Conservation (phyloP, 2,888 invertebrate species). For the Leucozona laternaria region DNA sequence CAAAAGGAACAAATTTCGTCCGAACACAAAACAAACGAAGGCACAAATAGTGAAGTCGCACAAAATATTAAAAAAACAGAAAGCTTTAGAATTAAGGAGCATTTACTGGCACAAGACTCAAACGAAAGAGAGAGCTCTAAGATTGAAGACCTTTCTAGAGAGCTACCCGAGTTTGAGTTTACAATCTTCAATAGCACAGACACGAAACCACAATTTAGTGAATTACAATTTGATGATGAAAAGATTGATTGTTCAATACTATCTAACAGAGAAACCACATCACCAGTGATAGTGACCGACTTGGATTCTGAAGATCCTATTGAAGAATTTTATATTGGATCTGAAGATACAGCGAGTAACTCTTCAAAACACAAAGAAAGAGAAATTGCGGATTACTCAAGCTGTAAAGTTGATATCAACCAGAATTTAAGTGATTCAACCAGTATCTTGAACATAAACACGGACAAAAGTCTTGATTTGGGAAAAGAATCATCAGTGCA, state of each 20-base stretch:
- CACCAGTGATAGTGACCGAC: slow-evolving; percentile 20
- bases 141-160: slow-evolving; percentile 11
- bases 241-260: background rate
- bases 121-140: slow-evolving; percentile 11
- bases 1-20: slow-evolving; percentile 31
- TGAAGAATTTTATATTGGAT: background rate
- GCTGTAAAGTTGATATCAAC: slow-evolving; percentile 5
- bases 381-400: background rate
- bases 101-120: slow-evolving; percentile 32
- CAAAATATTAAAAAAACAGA: slow-evolving; percentile 34
- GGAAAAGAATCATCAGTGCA: background rate
- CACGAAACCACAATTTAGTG: background rate
- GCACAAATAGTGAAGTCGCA: slow-evolving; percentile 17
- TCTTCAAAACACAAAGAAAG: background rate
- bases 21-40: slow-evolving; percentile 22
- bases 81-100: slow-evolving; percentile 55
- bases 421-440: background rate
- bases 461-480: background rate
- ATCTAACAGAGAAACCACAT: background rate
- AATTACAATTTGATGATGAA: background rate
- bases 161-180: slow-evolving; percentile 13
- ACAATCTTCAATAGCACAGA: background rate
- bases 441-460: background rate
- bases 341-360: background rate
- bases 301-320: background rate